Evolutionary conservation across 2,888 invertebrate genomes (phyloP).

Genomic region (Phoenoteleia sp.): DNA sequence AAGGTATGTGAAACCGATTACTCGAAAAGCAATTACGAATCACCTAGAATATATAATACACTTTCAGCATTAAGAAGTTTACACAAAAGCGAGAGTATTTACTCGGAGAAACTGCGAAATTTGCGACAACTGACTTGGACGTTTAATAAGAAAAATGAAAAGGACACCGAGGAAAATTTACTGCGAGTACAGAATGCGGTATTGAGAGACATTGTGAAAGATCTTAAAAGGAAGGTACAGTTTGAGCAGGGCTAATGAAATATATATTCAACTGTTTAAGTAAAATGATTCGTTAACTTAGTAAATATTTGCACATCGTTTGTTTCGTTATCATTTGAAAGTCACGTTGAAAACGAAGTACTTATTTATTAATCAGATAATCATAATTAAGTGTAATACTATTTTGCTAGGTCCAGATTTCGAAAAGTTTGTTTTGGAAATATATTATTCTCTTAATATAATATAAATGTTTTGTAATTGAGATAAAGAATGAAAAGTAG

Average conservation of each 20-base stretch:
- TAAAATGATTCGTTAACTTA: neutral
- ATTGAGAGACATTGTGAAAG: constrained; percentile 53
- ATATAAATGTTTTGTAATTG: no score
- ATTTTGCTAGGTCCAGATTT: no score
- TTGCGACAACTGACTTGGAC: constrained; percentile 78
- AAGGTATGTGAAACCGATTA: constrained; percentile 72
- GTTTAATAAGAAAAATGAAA: constrained; percentile 56
- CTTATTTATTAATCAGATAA: no score
- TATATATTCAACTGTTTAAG: neutral
- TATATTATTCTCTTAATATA: no score
- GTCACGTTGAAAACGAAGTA: no score
- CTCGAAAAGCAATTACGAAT: neutral
- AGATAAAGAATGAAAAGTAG: no score
- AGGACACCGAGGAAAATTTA: constrained; percentile 67
- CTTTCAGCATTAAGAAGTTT: constrained; percentile 78
- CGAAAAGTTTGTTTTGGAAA: no score
- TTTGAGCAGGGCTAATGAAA: neutral
- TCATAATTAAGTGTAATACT: no score
- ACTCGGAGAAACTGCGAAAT: constrained; percentile 75
- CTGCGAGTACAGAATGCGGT: constrained; percentile 79
- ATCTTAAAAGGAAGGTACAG: constrained; percentile 65
- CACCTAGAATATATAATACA: constrained; percentile 8
- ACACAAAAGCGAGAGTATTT: constrained; percentile 68
- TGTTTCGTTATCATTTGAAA: neutral
- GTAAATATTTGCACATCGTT: neutral